Conservation (phyloP, 1,140 invertebrate genomes). For the Melipona quadrifasciata region DNA sequence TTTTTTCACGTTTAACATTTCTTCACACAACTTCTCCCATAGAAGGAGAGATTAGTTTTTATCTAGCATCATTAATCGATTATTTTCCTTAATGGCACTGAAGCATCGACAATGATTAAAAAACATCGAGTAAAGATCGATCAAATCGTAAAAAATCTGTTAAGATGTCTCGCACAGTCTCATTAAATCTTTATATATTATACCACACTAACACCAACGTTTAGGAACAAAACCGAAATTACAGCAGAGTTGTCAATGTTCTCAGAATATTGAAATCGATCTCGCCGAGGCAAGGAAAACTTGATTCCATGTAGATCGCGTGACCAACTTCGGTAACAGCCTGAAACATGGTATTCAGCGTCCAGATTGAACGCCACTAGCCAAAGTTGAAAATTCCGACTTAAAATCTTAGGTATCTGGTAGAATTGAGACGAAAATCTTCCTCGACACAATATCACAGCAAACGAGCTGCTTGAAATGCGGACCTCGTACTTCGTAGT, state of each 20-base stretch:
- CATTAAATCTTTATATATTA: neutral
- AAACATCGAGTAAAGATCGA: neutral
- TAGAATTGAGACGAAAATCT: neutral
- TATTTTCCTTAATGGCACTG: too few species aligned
- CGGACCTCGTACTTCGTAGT: neutral
- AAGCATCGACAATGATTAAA: neutral
- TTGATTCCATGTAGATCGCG: neutral
- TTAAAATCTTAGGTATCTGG: neutral
- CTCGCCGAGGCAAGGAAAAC: neutral
- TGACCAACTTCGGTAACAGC: neutral
- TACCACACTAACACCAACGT: neutral
- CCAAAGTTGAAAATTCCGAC: neutral
- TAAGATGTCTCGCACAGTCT: neutral
- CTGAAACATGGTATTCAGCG: neutral
- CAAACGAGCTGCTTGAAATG: neutral
- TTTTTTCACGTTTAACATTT: too few species aligned
- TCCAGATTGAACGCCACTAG: neutral
- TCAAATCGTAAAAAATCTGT: neutral
- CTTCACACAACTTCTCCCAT: too few species aligned
- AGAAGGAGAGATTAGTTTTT: too few species aligned
- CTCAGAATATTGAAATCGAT: neutral
- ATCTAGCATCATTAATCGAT: too few species aligned
- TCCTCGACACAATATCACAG: neutral
- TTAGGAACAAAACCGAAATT: neutral
- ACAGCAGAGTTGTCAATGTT: too few species aligned